phyloP scores from a whole-genome alignment of 2,797 vertebrate genomes.

The Delichon dasypus region DNA sequence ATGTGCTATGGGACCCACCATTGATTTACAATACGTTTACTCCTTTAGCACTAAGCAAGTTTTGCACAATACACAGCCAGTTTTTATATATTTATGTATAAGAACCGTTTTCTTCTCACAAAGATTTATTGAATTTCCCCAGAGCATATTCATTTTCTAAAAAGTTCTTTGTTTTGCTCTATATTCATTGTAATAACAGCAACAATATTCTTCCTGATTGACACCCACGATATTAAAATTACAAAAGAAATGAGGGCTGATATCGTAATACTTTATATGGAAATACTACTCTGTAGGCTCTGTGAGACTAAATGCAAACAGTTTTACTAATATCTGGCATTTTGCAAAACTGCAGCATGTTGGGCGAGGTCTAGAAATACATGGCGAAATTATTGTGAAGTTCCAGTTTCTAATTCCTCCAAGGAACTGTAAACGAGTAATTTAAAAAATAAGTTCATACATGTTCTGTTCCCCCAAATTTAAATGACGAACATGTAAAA shows the following conservation, averaged over 20 bases:
- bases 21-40: constrained; percentile 76
- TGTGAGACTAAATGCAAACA: constrained; percentile 28
- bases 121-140: constrained; percentile 75
- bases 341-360: not conserved
- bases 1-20: constrained; percentile 60
- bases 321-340: constrained; percentile 7
- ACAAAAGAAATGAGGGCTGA: not conserved
- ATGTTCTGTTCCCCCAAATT: constrained; percentile 2
- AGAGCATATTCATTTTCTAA: constrained; percentile 67
- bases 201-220: constrained; percentile 39
- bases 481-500: constrained; percentile 9
- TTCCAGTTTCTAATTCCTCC: constrained; percentile 32
- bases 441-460: constrained; percentile 34
- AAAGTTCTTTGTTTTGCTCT: constrained; percentile 69
- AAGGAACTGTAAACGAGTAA: constrained; percentile 48
- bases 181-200: constrained; percentile 53
- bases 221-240: not conserved
- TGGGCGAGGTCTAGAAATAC: constrained; percentile 53
- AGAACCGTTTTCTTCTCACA: constrained; percentile 67
- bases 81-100: constrained; percentile 67
- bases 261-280: not conserved
- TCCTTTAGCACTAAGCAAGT: constrained; percentile 69
- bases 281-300: constrained; percentile 20
- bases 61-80: constrained; percentile 70
- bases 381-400: constrained; percentile 29